Conservation (phyloP, 2,113 vertebrate genomes). For the Microcebus ravelobensis region DNA sequence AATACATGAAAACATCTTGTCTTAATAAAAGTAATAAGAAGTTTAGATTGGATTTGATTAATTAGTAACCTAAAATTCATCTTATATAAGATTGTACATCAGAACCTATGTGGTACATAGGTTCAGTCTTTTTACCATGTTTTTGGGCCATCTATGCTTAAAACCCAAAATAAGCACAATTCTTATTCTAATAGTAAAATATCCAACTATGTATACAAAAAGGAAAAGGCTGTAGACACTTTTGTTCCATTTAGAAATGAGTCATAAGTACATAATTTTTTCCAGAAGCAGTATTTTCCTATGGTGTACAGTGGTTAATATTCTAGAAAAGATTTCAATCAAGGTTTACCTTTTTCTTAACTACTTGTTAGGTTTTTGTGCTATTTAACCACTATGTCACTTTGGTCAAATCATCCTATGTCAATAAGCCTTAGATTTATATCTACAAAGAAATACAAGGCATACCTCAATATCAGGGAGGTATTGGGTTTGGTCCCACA, state of each 20-base stretch:
- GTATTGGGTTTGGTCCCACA: neutral
- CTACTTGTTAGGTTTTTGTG: neutral
- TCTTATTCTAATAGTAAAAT: neutral
- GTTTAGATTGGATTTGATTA: neutral
- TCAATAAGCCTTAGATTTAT: neutral
- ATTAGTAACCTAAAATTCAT: neutral
- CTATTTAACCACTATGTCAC: neutral
- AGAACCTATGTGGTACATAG: neutral
- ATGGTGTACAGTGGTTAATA: neutral
- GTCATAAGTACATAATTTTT: neutral
- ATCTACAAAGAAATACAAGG: neutral
- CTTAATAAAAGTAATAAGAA: neutral
- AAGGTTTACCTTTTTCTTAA: neutral
- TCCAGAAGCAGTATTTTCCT: neutral
- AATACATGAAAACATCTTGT: neutral
- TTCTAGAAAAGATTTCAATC: neutral
- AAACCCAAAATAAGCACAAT: neutral
- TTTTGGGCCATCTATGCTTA: neutral
- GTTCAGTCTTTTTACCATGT: neutral
- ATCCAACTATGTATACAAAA: neutral
- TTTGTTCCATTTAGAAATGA: slow-evolving; percentile 2
- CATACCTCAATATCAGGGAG: neutral
- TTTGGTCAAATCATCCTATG: neutral
- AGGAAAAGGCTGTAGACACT: neutral
- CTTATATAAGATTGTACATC: neutral